Base-by-base conservation (phyloP, 2,797 vertebrate species). In the Arnoldichthys spilopterus region DNA sequence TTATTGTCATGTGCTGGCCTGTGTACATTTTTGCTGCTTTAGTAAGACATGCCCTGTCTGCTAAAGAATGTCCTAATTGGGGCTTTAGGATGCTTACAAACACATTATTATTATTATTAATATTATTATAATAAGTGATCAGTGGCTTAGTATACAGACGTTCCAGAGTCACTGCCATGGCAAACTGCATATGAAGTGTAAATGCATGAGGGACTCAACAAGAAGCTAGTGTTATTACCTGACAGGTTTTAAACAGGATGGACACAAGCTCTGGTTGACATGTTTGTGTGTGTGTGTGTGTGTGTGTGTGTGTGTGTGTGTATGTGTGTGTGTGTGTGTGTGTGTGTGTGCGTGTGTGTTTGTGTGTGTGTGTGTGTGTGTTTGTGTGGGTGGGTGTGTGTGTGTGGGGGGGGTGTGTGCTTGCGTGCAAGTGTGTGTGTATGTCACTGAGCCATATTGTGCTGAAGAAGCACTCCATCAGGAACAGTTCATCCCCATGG, bases 391-490 rank as follows among this genome's bases (percentile, higher is more conserved):
- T 28, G 20, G n/a, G 49, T 37, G 34, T 63, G 13, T 16, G 2
- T 22, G 22, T 0, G 56, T 1, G 13, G 20, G n/a, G 49, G 26
- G 34, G 53, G 13, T 16, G 2, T 22, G 22, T 0, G 56, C 3
- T 5, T 40, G 1, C 37, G 9, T 40, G 63, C 45, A 26, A 2
- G n/a, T 9, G 43, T 45, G 75, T 70, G 37, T 37, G 37, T 37
- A 37, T 63, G 69, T 76, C 28, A 6, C 66, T 80, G 74, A 84
- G 72, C 49, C 67, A 6, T 32, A 68, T 54, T 81, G 73, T 83
- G 34, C 69, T 85, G 82, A 88, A 85, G 56, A 74, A 71, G 80
- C 83, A 79, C 83, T 90, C 72, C 66, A 82, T 62, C 83, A 85
- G 77, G 83, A 75, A 81, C 62, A 51, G 53, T 78, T 88, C 70